These are phyloP conservation scores for Gymnarchus niloticus DNA, from an alignment of 2,113 vertebrate species.

Conservation along the genomic window DNA sequence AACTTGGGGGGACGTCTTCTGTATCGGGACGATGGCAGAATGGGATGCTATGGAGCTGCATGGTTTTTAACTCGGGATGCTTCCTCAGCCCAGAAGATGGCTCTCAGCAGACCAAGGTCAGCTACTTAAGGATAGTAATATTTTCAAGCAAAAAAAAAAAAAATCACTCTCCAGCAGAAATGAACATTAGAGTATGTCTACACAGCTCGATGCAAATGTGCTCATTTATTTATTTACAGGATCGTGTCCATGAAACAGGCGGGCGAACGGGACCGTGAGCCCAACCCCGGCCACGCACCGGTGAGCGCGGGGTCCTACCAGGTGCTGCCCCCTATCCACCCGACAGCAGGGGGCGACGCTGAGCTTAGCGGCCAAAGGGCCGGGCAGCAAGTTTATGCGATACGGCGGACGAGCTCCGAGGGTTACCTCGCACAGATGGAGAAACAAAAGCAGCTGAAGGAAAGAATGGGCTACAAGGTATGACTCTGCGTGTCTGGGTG, in stretches of 20 bases:
- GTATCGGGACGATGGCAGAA: neutral
- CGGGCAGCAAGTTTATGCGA: constrained; percentile 22
- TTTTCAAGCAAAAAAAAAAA: neutral
- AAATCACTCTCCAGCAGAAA: neutral
- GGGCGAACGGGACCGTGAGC: constrained; percentile 24
- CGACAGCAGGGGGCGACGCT: constrained; percentile 34
- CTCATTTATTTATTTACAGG: constrained; percentile 36
- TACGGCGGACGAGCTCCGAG: constrained; percentile 56
- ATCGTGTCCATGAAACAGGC: constrained; percentile 20
- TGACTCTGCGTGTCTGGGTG: constrained; percentile 23
- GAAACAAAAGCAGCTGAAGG: constrained; percentile 55
- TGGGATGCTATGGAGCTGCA: neutral
- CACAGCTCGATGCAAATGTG: neutral
- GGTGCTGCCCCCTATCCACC: constrained; percentile 59
- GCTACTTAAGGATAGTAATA: neutral
- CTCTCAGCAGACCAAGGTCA: constrained; percentile 14
- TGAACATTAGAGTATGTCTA: neutral
- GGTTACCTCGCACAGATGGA: constrained; percentile 60
- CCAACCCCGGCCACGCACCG: constrained; percentile 13
- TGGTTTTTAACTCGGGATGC: constrained; percentile 3
- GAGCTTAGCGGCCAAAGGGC: constrained; percentile 28
- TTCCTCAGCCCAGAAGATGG: neutral
- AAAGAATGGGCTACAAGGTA: constrained; percentile 65
- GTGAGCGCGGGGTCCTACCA: constrained; percentile 28
- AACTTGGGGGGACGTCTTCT: neutral